phyloP scores from a whole-genome alignment of 2,797 vertebrate species.

The Microhierax caerulescens region DNA sequence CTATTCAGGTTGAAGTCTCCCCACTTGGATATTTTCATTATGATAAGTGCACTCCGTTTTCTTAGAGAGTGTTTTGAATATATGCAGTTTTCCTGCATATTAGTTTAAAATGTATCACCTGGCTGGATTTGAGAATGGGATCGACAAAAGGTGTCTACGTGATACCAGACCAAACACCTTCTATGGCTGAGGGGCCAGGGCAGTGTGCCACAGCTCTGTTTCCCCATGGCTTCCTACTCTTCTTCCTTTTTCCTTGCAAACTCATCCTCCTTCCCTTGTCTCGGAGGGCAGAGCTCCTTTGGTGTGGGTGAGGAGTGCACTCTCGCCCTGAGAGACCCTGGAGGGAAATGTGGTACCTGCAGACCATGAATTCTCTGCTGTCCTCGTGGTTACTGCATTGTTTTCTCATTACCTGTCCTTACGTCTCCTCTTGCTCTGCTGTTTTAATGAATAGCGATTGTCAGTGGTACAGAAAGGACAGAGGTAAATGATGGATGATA shows the following conservation, averaged over 20 bases:
- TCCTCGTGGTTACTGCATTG: neutral
- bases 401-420: neutral
- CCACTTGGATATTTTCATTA: neutral
- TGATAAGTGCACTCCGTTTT: neutral
- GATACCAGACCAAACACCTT: neutral
- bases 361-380: neutral
- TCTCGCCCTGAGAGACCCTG: neutral
- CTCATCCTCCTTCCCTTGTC: neutral
- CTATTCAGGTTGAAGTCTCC: neutral
- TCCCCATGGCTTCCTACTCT: neutral
- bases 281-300: neutral
- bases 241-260: neutral
- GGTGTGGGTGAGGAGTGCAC: neutral
- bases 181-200: neutral
- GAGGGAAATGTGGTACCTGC: neutral
- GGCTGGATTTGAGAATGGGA: neutral
- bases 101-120: neutral
- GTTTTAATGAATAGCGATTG: neutral
- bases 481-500: neutral
- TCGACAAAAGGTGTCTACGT: neutral
- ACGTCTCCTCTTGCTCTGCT: neutral
- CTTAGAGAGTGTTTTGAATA: neutral
- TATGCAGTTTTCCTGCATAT: neutral
- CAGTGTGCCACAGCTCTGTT: neutral
- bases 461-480: neutral